phyloP scores from a whole-genome alignment of 2,797 vertebrate species.

The Schizopygopsis malacanthus region DNA sequence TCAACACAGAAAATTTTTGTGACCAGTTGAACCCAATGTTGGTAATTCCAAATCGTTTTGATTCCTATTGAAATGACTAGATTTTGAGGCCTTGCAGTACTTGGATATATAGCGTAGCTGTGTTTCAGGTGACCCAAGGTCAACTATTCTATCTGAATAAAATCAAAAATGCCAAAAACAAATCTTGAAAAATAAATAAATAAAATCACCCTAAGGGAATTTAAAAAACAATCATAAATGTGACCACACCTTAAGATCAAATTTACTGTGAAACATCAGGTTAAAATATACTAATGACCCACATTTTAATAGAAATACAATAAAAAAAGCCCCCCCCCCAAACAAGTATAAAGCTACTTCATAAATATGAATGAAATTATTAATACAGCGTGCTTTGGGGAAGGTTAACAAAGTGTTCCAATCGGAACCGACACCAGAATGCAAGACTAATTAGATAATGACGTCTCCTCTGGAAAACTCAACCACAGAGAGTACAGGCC shows the following conservation, averaged over 20 bases:
- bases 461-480: constrained; percentile 35
- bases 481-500: constrained; percentile 49
- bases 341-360: constrained; percentile 49
- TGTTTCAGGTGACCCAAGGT: neutral
- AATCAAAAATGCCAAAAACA: neutral
- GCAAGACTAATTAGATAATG: constrained; percentile 55
- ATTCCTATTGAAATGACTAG: too few species aligned
- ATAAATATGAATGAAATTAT: constrained; percentile 62
- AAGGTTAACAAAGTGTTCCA: constrained; percentile 57
- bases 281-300: constrained; percentile 45
- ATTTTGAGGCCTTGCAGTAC: too few species aligned
- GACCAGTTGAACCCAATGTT: neutral
- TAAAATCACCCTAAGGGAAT: neutral
- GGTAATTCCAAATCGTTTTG: neutral
- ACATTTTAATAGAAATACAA: constrained; percentile 49
- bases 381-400: constrained; percentile 57
- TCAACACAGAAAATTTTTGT: neutral
- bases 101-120: neutral
- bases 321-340: neutral
- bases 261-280: constrained; percentile 49
- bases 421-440: constrained; percentile 52
- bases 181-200: neutral
- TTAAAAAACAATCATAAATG: neutral
- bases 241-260: constrained; percentile 17
- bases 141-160: neutral